Conservation (phyloP, 2,113 vertebrate species). For the human region DNA sequence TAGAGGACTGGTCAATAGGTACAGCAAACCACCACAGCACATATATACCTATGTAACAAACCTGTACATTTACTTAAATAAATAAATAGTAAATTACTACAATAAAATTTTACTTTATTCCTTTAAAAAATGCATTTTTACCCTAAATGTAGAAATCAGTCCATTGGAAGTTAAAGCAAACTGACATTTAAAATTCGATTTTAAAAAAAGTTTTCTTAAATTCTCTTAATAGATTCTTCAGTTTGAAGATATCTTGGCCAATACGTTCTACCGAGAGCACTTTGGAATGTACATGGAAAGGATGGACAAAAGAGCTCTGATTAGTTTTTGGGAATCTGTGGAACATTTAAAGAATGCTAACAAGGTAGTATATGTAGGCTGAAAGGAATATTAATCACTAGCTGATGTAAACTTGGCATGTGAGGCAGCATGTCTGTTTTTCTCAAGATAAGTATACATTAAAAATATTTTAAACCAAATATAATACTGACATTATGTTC, state of each 20-base stretch:
- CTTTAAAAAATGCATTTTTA: not conserved
- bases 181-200: slow-evolving; percentile 7
- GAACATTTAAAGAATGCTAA: slow-evolving; percentile 95
- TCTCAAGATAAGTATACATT: not conserved
- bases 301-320: slow-evolving; percentile 93
- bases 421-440: not conserved
- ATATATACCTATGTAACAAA: too few relatives aligned
- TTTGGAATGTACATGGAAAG: slow-evolving; percentile 96
- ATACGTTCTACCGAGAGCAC: slow-evolving; percentile 90
- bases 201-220: not conserved
- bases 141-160: not conserved
- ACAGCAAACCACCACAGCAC: too few relatives aligned
- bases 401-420: not conserved
- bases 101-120: too few relatives aligned
- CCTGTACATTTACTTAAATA: too few relatives aligned
- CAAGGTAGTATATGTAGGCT: slow-evolving; percentile 88
- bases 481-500: not conserved
- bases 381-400: not conserved
- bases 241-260: slow-evolving; percentile 96
- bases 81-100: too few relatives aligned
- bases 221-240: slow-evolving; percentile 92
- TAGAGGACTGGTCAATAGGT: too few relatives aligned
- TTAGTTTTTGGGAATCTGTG: slow-evolving; percentile 96
- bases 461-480: not conserved
- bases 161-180: slow-evolving; percentile 3